Evolutionary conservation across 1,140 invertebrate species (phyloP), one percentile per base, ranked within the genome.

Genomic region (Lamellibrachia luymesi): DNA sequence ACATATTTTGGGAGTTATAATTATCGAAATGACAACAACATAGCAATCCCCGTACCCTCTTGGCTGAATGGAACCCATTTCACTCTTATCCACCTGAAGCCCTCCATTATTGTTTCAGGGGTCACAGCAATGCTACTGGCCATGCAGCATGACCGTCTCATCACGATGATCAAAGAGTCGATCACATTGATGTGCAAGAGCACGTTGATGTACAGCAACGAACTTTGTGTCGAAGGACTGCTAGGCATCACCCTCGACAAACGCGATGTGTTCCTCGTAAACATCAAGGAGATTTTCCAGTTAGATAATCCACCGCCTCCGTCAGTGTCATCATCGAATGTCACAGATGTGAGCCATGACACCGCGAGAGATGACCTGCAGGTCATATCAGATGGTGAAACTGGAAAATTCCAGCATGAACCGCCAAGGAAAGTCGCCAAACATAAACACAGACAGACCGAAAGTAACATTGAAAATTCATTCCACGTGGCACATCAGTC

Each of bases 201-300:
- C 90, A 91, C 92, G 6, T 91, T 94, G 4, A 89, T 92, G 49
- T 94, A 93, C 91, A 51, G 92, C 80, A 51, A 50, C 80, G 80
- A 93, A 50, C 92, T 94, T 50, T 93, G 93, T 2, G 89, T 94
- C 27, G 92, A 94, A 50, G 93, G 92, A 22, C 92, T 94, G 51
- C 51, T 94, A 25, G 92, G 92, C 64, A 90, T 94, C 13, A 94
- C 93, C 13, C n/a, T 94, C 17, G 93, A 94, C 91, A 92, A 93
- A 89, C 50, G 80, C 49, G 93, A 94, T n/a, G 93, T 94, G 2
- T 94, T 94, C n/a, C 93, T 94, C 80, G 80, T 94, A 50, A 93
- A 92, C 90, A 94, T 94, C 90, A 91, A 93, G 51, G 93, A 94
- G 90, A 90, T 91, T 49, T 90, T 93, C 25, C 64, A 80, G 64